Percentiles rank a stretch among this genome's conserved stretches.
These are phyloP conservation scores for Pantherophis vulpinus DNA, from an alignment of 2,797 vertebrate genomes.

Conservation along the genomic window DNA sequence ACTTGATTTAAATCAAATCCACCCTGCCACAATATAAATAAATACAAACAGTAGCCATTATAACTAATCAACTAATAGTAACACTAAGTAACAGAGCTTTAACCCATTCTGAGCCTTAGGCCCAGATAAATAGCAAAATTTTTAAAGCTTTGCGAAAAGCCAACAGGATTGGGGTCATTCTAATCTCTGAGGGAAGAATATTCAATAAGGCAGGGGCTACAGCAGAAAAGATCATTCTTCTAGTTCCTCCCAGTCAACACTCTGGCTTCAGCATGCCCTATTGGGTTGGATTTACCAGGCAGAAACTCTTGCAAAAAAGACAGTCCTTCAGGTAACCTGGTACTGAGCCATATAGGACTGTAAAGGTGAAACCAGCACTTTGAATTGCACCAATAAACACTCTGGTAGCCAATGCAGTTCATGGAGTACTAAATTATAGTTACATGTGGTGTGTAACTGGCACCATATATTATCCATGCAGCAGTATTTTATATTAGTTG, in stretches of 20 bases:
- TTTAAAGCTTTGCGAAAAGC: neutral
- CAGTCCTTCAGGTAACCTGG: neutral
- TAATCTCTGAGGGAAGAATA: neutral
- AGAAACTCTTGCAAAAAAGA: neutral
- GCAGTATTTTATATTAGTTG: neutral
- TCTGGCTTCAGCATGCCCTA: neutral
- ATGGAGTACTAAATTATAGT: neutral
- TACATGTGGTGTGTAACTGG: neutral
- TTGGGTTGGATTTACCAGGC: neutral
- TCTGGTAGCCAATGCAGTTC: neutral
- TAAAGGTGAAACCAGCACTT: neutral
- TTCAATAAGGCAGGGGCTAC: neutral
- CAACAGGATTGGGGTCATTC: neutral
- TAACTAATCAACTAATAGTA: neutral
- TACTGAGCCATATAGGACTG: neutral
- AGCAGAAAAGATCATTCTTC: neutral
- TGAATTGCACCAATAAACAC: neutral
- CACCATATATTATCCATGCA: neutral
- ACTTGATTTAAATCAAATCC: no score
- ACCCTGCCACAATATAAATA: neutral
- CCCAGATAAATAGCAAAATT: neutral
- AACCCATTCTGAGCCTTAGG: neutral
- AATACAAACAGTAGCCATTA: neutral
- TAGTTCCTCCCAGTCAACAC: neutral
- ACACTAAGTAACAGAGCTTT: neutral